Evolutionary conservation across 2,888 invertebrate species (phyloP).

Genomic region (Torymus aiolomorphi): DNA sequence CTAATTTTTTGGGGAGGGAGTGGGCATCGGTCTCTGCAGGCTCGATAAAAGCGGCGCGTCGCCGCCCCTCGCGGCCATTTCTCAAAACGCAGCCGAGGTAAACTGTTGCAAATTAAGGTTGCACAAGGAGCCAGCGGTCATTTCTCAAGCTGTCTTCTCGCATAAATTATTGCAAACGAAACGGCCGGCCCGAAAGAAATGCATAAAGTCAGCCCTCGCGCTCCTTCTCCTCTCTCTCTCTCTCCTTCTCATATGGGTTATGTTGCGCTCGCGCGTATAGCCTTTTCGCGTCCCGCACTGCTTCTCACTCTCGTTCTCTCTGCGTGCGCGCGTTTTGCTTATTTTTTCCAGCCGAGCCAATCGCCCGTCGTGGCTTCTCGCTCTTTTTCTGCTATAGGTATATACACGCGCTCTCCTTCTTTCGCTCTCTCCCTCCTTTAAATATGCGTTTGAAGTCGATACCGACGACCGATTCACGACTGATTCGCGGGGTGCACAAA

Average conservation of each 20-base stretch:
- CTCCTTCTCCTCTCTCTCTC: conserved; percentile 39
- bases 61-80: conserved; percentile 63
- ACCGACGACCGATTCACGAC: conserved; percentile 59
- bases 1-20: conserved; percentile 44
- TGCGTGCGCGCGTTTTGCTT: not conserved
- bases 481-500: conserved; percentile 62
- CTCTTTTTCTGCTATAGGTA: conserved; percentile 9
- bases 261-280: conserved; percentile 35
- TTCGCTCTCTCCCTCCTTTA: conserved; percentile 47
- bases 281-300: conserved; percentile 5
- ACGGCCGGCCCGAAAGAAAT: conserved; percentile 70
- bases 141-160: conserved; percentile 73
- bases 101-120: conserved; percentile 74
- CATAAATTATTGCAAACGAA: conserved; percentile 74
- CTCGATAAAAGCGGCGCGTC: conserved; percentile 16
- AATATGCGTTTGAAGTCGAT: conserved; percentile 59
- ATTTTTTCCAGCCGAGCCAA: conserved; percentile 28
- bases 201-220: conserved; percentile 66
- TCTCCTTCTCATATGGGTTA: conserved; percentile 29
- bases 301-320: conserved; percentile 26
- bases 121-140: conserved; percentile 73
- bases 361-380: conserved; percentile 8
- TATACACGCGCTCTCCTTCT: conserved; percentile 9
- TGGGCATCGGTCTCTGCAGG: not conserved
- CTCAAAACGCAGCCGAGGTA: conserved; percentile 69